phyloP scores from a whole-genome alignment of 2,113 vertebrate species.

The Aphelocoma coerulescens region DNA sequence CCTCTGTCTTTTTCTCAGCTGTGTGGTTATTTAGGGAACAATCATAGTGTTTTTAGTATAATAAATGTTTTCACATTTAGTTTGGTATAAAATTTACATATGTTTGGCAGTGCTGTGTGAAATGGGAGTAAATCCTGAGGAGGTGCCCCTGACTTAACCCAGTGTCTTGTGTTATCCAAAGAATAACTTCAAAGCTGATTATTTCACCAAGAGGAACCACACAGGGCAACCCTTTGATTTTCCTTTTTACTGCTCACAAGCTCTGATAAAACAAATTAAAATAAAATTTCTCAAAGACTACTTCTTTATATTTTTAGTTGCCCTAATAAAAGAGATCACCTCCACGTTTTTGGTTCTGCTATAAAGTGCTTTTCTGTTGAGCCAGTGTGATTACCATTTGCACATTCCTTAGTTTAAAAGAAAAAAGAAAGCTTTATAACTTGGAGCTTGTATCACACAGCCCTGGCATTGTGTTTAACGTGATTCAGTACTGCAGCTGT shows the following conservation, averaged over 20 bases:
- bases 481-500: constrained; percentile 41
- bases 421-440: constrained; percentile 49
- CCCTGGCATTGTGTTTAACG: constrained; percentile 21
- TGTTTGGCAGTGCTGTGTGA: constrained; percentile 36
- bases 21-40: background rate
- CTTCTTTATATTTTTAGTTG: constrained; percentile 55
- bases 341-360: background rate
- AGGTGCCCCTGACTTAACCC: constrained; percentile 35
- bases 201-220: constrained; percentile 63
- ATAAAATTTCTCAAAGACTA: constrained; percentile 60
- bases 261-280: constrained; percentile 62
- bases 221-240: constrained; percentile 64
- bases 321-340: constrained; percentile 52
- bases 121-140: constrained; percentile 49
- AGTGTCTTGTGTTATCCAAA: constrained; percentile 66
- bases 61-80: constrained; percentile 28
- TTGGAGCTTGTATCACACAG: constrained; percentile 7
- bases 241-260: constrained; percentile 53
- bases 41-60: background rate
- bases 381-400: constrained; percentile 12
- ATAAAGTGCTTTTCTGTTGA: constrained; percentile 32
- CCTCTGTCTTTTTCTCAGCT: background rate
- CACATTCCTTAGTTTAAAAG: constrained; percentile 39
- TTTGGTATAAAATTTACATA: constrained; percentile 47
- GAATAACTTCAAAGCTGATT: constrained; percentile 73